Percentiles rank a stretch among this genome's conserved stretches.
Conservation (phyloP, 92 coral and sea anemone species). For the Chrysogorgia sp. region DNA sequence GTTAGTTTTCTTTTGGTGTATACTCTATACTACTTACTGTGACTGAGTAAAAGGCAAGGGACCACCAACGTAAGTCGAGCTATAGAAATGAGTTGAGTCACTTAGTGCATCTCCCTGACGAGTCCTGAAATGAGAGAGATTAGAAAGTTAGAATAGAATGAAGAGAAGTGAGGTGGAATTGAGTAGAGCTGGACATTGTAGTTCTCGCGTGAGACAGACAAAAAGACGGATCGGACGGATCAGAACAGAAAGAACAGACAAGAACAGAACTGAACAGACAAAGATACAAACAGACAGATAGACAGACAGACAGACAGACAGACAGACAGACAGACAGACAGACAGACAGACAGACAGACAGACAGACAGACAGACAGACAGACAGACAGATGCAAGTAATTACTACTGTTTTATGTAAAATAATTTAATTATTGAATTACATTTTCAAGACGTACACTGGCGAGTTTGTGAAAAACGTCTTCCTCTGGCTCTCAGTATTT, state of each 20-base stretch:
- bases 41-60: neutral
- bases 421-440: constrained; percentile 10
- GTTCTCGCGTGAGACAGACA: too few relatives aligned
- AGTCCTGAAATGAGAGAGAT: constrained; percentile 8
- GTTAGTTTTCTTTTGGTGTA: neutral
- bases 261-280: too few relatives aligned
- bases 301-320: neutral
- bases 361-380: neutral
- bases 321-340: neutral
- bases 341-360: too few relatives aligned
- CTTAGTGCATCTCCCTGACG: constrained; percentile 23
- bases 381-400: neutral
- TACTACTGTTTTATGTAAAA: neutral
- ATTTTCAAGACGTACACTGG: constrained; percentile 40
- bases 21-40: neutral
- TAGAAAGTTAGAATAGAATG: too few relatives aligned
- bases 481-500: neutral
- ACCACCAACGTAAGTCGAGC: neutral
- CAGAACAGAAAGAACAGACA: too few relatives aligned
- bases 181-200: too few relatives aligned
- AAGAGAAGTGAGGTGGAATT: too few relatives aligned
- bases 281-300: too few relatives aligned
- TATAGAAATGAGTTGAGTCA: constrained; percentile 12
- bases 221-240: too few relatives aligned
- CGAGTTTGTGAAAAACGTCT: constrained; percentile 19